Conservation (phyloP, 2,113 vertebrate genomes). For the Myotis lucifugus region DNA sequence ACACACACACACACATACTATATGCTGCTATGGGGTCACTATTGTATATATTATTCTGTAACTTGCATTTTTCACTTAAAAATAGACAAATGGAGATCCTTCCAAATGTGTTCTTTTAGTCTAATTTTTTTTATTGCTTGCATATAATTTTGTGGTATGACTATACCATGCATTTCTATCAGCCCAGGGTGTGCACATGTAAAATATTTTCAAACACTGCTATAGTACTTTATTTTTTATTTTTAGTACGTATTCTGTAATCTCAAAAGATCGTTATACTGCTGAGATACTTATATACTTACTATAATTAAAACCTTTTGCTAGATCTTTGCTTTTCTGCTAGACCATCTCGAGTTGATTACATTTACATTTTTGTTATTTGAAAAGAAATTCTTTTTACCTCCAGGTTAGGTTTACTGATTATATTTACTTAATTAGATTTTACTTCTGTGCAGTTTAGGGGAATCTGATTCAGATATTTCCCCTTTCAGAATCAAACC, state of each 20-base stretch:
- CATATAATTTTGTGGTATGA: not conserved
- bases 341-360: constrained; percentile 34
- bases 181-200: not conserved
- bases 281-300: not conserved
- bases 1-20: not conserved
- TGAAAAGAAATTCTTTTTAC: not conserved
- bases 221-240: not conserved
- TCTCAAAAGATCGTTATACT: not conserved
- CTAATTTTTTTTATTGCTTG: not conserved
- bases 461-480: constrained; percentile 3
- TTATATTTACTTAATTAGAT: constrained; percentile 20
- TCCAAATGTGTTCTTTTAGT: not conserved
- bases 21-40: not conserved
- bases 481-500: not conserved
- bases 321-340: not conserved
- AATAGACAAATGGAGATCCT: not conserved
- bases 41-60: not conserved
- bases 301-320: constrained; percentile 11
- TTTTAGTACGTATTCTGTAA: not conserved
- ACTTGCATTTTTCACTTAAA: not conserved
- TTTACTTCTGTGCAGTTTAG: constrained; percentile 1
- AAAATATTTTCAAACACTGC: not conserved
- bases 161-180: not conserved
- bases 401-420: constrained; percentile 37
- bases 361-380: constrained; percentile 45